These are phyloP conservation scores for Grapholita molesta DNA, from an alignment of 1,140 invertebrate species.

Conservation along the genomic window DNA sequence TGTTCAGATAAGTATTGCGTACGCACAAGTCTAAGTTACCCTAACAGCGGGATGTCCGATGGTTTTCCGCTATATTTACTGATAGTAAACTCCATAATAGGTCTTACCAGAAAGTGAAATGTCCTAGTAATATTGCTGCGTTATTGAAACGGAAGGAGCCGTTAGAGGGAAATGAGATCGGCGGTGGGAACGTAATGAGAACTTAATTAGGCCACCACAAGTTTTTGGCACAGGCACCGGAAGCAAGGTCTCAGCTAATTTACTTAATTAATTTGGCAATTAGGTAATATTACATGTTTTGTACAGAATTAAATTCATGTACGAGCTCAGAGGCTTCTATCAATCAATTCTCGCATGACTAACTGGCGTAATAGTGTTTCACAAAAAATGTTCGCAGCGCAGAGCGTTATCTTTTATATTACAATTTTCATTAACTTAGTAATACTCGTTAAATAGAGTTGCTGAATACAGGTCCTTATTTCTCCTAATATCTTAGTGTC, in stretches of 20 bases:
- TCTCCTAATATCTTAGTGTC: too few relatives aligned
- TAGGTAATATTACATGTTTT: neutral
- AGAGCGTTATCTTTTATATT: too few relatives aligned
- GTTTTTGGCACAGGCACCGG: neutral
- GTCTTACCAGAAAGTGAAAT: neutral
- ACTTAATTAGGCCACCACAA: neutral
- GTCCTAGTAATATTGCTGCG: neutral
- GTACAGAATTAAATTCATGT: neutral
- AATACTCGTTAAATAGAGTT: too few relatives aligned
- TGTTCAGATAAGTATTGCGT: neutral
- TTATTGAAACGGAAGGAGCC: neutral
- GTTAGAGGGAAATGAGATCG: neutral
- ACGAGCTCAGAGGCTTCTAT: too few relatives aligned
- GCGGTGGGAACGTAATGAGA: neutral
- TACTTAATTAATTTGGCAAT: neutral
- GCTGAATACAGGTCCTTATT: too few relatives aligned
- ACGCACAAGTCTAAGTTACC: neutral
- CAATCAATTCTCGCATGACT: too few relatives aligned
- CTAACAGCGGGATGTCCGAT: neutral
- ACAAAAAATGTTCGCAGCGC: too few relatives aligned
- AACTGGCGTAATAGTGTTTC: too few relatives aligned
- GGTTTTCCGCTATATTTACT: neutral
- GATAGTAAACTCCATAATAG: conserved; percentile 1
- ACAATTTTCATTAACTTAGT: too few relatives aligned
- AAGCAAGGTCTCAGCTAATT: neutral